Conservation (phyloP, 2,888 invertebrate genomes). For the Lycocerus yunnanus region DNA sequence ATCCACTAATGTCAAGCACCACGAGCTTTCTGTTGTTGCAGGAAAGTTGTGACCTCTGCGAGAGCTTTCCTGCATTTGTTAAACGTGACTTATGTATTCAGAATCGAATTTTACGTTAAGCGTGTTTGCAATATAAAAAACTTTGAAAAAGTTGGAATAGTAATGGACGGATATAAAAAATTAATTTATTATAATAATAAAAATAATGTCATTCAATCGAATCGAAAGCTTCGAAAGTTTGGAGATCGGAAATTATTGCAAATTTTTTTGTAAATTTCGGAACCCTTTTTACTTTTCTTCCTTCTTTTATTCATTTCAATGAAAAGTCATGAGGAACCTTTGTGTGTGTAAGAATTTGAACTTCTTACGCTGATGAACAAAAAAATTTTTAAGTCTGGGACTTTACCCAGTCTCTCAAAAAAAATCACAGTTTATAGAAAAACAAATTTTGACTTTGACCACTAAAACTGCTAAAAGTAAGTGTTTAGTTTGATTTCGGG, state of each 20-base stretch:
- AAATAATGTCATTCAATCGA: not conserved
- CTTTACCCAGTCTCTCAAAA: too few species aligned
- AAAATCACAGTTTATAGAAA: too few species aligned
- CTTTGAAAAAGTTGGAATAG: not conserved
- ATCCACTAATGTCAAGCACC: conserved; percentile 7
- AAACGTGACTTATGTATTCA: conserved; percentile 16
- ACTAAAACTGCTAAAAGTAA: too few species aligned
- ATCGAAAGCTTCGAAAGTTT: not conserved
- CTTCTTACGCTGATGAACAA: not conserved
- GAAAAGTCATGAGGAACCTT: not conserved
- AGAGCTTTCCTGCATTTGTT: conserved; percentile 16
- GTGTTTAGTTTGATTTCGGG: too few species aligned
- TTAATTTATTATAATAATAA: not conserved
- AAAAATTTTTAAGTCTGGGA: too few species aligned
- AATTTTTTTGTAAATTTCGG: not conserved
- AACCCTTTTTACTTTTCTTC: not conserved
- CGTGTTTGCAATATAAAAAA: not conserved
- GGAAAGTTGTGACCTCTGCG: conserved; percentile 10
- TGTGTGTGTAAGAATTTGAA: not conserved
- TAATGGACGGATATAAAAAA: not conserved
- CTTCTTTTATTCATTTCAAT: not conserved
- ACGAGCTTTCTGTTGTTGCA: not conserved
- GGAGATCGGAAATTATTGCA: not conserved
- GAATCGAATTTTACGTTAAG: conserved; percentile 14
- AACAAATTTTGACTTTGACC: too few species aligned